Evolutionary conservation across 2,797 vertebrate species (phyloP).

Genomic region (Denticeps clupeoides): DNA sequence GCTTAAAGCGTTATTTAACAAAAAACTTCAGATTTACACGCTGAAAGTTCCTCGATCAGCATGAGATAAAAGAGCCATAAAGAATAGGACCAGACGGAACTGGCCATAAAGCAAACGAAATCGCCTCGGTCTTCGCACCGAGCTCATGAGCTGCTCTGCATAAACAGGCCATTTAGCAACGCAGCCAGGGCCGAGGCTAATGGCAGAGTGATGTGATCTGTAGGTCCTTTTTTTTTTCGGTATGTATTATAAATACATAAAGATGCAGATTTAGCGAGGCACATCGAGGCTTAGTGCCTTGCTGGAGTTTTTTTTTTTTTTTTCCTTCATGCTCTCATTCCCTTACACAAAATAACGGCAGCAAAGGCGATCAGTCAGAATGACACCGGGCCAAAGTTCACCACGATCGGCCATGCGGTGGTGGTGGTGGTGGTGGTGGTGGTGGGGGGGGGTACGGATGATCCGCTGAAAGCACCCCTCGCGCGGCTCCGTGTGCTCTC

Average conservation of each 20-base stretch:
- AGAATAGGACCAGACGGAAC: no score
- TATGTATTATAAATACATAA: slow-evolving; percentile 33
- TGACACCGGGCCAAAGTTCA: neutral
- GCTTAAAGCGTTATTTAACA: no score
- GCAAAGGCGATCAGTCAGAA: no score
- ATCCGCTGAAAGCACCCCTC: slow-evolving; percentile 17
- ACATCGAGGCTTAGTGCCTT: slow-evolving; percentile 20
- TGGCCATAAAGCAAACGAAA: slow-evolving; percentile 3
- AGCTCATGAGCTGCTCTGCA: slow-evolving; percentile 3
- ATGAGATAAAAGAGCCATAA: slow-evolving; percentile 1
- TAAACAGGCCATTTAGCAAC: slow-evolving; percentile 28
- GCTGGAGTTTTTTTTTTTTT: slow-evolving; percentile 20
- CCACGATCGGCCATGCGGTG: neutral
- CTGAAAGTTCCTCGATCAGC: slow-evolving; percentile 3
- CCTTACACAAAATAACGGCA: no score
- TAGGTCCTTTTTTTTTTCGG: slow-evolving; percentile 16
- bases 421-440: neutral
- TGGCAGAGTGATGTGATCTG: slow-evolving; percentile 29
- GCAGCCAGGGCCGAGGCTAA: slow-evolving; percentile 25
- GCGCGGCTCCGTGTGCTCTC: slow-evolving; percentile 23
- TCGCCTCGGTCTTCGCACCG: neutral
- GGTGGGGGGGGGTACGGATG: neutral
- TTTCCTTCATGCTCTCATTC: slow-evolving; percentile 29
- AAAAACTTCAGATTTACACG: neutral
- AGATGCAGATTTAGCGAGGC: slow-evolving; percentile 24